A percentile compares a stretch with the other conserved stretches of the same genome.
These are phyloP conservation scores for Holothuria glaberrima DNA, from an alignment of 35 echinoderm and acorn worm species.

Conservation along the genomic window DNA sequence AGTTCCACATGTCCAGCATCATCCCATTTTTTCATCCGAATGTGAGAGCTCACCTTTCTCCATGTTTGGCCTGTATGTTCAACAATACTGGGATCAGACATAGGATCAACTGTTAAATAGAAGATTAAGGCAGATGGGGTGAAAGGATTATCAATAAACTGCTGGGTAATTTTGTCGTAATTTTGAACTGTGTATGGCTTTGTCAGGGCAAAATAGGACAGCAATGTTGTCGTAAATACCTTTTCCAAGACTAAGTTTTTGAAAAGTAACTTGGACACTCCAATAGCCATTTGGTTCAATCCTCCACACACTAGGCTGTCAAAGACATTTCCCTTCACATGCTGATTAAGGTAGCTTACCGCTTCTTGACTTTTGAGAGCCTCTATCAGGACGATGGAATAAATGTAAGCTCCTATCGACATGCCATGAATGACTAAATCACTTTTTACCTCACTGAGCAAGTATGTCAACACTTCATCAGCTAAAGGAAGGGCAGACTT, in stretches of 20 bases:
- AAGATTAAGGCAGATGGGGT: conserved; percentile 46
- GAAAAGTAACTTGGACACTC: conserved; percentile 26
- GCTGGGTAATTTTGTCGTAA: conserved; percentile 42
- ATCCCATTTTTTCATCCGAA: conserved; percentile 25
- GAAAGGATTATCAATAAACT: conserved; percentile 59
- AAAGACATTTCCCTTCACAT: conserved; percentile 68
- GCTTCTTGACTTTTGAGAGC: neutral
- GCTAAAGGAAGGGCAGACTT: conserved; percentile 51
- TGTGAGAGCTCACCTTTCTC: conserved; percentile 12
- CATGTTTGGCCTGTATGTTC: conserved; percentile 26
- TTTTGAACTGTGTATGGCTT: conserved; percentile 49
- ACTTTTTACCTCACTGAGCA: conserved; percentile 12
- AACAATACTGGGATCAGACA: conserved; percentile 50
- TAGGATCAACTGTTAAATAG: conserved; percentile 31
- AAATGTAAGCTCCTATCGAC: conserved; percentile 74
- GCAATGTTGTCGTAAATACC: neutral
- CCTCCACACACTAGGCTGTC: conserved; percentile 76
- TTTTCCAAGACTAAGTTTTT: conserved; percentile 40
- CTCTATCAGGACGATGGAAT: conserved; percentile 37
- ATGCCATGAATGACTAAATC: conserved; percentile 69
- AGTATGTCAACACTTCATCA: conserved; percentile 37
- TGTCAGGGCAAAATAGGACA: conserved; percentile 63
- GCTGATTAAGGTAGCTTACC: neutral
- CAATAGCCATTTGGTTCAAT: conserved; percentile 48
- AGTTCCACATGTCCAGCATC: conserved; percentile 57